Evolutionary conservation across 2,797 vertebrate species (phyloP), one percentile per base, ranked within the genome.

Genomic region (Erpetoichthys calabaricus): DNA sequence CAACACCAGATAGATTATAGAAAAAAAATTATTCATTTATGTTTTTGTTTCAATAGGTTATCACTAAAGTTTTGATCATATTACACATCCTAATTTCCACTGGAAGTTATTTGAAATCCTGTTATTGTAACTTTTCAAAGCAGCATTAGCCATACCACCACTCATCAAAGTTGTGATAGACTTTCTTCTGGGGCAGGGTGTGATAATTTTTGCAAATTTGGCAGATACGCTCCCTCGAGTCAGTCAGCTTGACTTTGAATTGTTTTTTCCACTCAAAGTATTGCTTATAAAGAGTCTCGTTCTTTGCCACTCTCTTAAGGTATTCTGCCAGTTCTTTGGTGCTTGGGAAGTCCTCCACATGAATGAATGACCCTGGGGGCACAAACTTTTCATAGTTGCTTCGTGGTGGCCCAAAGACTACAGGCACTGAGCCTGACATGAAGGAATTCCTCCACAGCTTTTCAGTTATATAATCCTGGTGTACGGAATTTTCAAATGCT

Each of bases 401-500:
- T 53, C 93, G 75, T 9, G 76, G 59, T 0, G 94, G 90, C 4
- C 93, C 93, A n/a, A 98, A 73, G 3, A 97, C 92, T 6, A 98
- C 72, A 0, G 94, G 94, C 8, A 97, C 80, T 0, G 91, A 75
- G 1, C 87, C 84, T 2, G 89, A 77, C 70, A 4, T 59, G 3
- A 98, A 72, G 1, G 94, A 84, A 6, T 97, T 94, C 8, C 72
- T 78, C 93, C 94, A 98, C 58, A 97, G 76, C 64, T 98, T 98
- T 75, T 98, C 94, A 0, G 93, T 97, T 70, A 97, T 91, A 66
- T 98, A 98, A 72, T 98, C 94, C 0, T 79, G 78, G 72, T 97
- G 91, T 69, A 86, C 82, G 0, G 94, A 97, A 78, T 98, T 98
- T 71, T 98, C 94, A 7, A 97, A 89, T 5, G 95, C 86, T 64